phyloP scores from a whole-genome alignment of 2,797 vertebrate species.

The Gallirallus australis region DNA sequence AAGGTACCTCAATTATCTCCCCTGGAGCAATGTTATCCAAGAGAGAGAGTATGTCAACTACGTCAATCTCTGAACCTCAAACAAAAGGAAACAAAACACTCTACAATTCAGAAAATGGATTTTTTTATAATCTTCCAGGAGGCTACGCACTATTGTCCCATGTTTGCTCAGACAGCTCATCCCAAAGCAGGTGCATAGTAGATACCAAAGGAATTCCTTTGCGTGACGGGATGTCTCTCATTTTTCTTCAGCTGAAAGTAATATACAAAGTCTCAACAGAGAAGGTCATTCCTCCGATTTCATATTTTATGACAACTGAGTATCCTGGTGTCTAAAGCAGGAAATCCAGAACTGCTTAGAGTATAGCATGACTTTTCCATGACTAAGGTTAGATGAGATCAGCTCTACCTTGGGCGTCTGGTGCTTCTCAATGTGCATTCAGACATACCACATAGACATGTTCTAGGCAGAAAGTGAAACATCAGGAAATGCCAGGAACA shows the following conservation, averaged over 20 bases:
- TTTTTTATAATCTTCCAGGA: background rate
- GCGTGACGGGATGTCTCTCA: fast-evolving
- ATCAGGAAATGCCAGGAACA: background rate
- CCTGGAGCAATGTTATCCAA: background rate
- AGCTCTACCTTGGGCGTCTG: background rate
- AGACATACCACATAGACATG: fast-evolving
- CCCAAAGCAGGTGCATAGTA: background rate
- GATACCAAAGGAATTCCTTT: background rate
- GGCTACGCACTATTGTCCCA: background rate
- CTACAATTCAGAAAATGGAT: background rate
- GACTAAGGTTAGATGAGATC: background rate
- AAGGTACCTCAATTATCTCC: background rate
- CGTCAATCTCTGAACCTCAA: background rate
- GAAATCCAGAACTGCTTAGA: background rate
- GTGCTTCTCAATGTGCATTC: background rate
- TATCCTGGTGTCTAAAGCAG: background rate
- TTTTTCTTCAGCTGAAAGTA: background rate
- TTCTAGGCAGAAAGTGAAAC: background rate
- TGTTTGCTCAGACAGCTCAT: background rate
- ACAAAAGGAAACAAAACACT: background rate
- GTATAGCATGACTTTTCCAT: background rate
- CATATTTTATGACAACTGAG: background rate
- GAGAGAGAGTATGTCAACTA: background rate
- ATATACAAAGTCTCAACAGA: background rate
- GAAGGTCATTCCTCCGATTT: fast-evolving